phyloP scores from a whole-genome alignment of 2,888 invertebrate genomes.

The Sinohyriopsis cumingii region DNA sequence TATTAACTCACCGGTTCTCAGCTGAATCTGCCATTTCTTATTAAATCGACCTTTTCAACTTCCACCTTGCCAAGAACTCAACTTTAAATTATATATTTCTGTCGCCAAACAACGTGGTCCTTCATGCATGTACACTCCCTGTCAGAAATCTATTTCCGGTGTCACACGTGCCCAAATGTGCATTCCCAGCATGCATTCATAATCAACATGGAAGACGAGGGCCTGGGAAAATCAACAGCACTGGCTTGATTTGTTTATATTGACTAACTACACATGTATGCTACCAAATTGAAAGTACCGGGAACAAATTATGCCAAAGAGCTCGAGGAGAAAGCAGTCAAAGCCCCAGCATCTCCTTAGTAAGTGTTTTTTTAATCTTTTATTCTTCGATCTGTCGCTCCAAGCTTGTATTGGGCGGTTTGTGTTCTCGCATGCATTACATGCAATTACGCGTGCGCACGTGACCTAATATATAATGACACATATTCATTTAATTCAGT shows the following conservation, averaged over 20 bases:
- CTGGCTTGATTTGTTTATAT: slow-evolving; percentile 50
- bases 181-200: slow-evolving; percentile 56
- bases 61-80: too few relatives aligned
- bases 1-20: too few relatives aligned
- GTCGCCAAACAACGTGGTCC: too few relatives aligned
- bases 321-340: slow-evolving; percentile 63
- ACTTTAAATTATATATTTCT: too few relatives aligned
- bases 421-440: slow-evolving; percentile 55
- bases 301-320: slow-evolving; percentile 45
- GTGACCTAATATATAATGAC: slow-evolving; percentile 25
- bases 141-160: too few relatives aligned
- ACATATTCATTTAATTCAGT: neutral
- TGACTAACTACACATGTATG: slow-evolving; percentile 43
- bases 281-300: slow-evolving; percentile 31
- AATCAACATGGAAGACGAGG: slow-evolving; percentile 55
- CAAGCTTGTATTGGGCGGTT: slow-evolving; percentile 34
- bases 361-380: slow-evolving; percentile 35
- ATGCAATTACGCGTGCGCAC: slow-evolving; percentile 63
- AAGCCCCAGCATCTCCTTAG: slow-evolving; percentile 60
- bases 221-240: slow-evolving; percentile 50
- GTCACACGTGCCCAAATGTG: slow-evolving; percentile 2
- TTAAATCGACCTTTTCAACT: too few relatives aligned
- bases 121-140: too few relatives aligned
- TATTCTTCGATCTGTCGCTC: slow-evolving; percentile 9
- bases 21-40: too few relatives aligned